Conservation (phyloP, 2,888 invertebrate genomes). For the Thymelicus sylvestris region DNA sequence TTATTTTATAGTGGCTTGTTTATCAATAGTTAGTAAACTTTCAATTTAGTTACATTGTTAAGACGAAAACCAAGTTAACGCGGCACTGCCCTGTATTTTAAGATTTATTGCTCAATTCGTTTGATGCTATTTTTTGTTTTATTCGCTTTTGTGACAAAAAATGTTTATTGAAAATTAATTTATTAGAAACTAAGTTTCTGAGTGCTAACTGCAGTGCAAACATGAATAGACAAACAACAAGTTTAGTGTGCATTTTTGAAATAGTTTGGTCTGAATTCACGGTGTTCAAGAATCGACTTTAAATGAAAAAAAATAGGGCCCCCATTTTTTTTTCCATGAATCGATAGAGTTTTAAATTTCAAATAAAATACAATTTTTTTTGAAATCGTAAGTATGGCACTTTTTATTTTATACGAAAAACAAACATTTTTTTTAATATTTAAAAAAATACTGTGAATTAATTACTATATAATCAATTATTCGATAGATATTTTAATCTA, state of each 20-base stretch:
- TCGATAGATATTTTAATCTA: no score
- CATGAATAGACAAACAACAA: no score
- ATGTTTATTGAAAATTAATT: constrained; percentile 5
- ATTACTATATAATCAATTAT: no score
- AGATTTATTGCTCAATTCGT: constrained; percentile 29
- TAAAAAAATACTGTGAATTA: no score
- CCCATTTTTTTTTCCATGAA: no score
- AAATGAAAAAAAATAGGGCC: no score
- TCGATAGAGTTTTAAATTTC: no score
- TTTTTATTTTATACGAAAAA: no score
- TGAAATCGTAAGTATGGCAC: no score
- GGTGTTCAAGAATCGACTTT: no score
- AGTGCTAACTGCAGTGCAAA: background rate
- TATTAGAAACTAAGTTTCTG: constrained; percentile 21
- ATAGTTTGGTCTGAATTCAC: background rate
- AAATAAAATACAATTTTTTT: no score
- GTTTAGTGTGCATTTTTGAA: background rate
- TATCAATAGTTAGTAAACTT: constrained; percentile 24
- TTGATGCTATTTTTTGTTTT: constrained; percentile 27
- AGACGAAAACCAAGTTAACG: constrained; percentile 33
- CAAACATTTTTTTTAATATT: no score
- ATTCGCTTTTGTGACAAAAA: constrained; percentile 16
- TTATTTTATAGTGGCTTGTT: constrained; percentile 5
- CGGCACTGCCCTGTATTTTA: constrained; percentile 37
- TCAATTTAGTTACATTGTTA: constrained; percentile 20